These are phyloP conservation scores for Tenualosa ilisha DNA, from an alignment of 2,797 vertebrate genomes.

Conservation along the genomic window DNA sequence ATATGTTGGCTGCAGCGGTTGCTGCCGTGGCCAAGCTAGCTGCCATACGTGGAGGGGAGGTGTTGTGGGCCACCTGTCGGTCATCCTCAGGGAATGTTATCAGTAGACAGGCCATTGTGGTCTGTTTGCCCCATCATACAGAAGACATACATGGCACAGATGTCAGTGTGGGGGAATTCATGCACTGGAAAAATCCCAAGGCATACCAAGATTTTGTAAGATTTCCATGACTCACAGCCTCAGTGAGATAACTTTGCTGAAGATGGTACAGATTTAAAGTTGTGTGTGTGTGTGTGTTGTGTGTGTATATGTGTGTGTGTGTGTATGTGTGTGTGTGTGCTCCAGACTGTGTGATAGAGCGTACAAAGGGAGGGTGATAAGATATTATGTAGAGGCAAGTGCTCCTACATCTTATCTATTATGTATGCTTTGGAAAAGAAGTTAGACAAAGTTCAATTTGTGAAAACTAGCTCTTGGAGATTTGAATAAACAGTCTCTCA, in stretches of 20 bases:
- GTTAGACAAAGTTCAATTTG: conserved; percentile 9
- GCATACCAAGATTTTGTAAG: background rate
- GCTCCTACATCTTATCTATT: conserved; percentile 6
- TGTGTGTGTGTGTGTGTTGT: background rate
- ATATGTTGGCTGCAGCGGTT: background rate
- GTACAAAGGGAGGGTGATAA: background rate
- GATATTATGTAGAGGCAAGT: conserved; percentile 18
- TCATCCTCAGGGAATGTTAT: background rate
- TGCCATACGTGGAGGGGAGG: background rate
- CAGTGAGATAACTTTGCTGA: background rate
- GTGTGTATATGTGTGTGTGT: background rate
- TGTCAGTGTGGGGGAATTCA: background rate
- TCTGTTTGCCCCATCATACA: background rate
- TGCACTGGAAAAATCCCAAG: background rate
- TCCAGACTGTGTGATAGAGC: background rate
- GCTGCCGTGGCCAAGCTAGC: background rate
- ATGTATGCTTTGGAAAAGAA: conserved; percentile 1
- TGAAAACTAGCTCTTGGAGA: conserved; percentile 15
- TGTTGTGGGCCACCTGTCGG: background rate
- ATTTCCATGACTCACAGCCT: background rate
- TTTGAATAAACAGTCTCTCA: conserved; percentile 9
- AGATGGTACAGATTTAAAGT: background rate
- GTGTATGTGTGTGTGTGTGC: background rate
- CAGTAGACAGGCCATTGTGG: background rate
- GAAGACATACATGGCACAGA: background rate